phyloP scores from a whole-genome alignment of 2,113 vertebrate genomes.

The Oostethus manadensis region DNA sequence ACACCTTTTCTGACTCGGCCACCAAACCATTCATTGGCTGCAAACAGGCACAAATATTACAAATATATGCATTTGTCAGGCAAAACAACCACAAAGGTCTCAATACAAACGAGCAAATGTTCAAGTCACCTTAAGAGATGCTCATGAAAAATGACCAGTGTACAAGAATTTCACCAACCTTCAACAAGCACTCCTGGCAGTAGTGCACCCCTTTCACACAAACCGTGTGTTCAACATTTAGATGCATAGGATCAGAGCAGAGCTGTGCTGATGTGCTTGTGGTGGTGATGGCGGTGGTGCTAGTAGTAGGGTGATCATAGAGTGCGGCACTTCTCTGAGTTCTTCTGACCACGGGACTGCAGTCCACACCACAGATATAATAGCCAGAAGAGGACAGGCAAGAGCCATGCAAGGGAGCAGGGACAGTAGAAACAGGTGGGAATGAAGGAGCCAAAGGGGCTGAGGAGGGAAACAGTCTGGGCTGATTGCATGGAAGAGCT shows the following conservation, averaged over 20 bases:
- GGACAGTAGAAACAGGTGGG: conserved; percentile 37
- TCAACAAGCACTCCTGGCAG: conserved; percentile 86
- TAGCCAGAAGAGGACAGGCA: conserved; percentile 74
- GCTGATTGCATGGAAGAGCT: conserved; percentile 48
- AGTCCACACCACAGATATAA: conserved; percentile 79
- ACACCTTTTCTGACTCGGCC: conserved; percentile 79
- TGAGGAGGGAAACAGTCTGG: conserved; percentile 40
- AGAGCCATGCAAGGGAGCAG: conserved; percentile 41
- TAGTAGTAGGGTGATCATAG: conserved; percentile 63
- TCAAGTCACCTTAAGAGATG: conserved; percentile 5
- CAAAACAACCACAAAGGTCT: neutral
- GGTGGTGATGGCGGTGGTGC: conserved; percentile 62
- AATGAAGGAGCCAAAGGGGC: conserved; percentile 40
- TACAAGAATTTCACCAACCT: conserved; percentile 80
- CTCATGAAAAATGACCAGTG: conserved; percentile 18
- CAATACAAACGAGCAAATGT: neutral
- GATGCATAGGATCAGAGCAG: conserved; percentile 86
- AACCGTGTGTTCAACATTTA: conserved; percentile 80
- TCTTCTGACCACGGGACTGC: conserved; percentile 71
- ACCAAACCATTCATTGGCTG: conserved; percentile 79
- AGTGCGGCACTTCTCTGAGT: conserved; percentile 70
- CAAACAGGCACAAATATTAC: conserved; percentile 15
- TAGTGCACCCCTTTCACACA: conserved; percentile 87
- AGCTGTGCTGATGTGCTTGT: conserved; percentile 73
- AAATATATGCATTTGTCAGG: neutral